Percentiles rank a stretch among this genome's conserved stretches.
These are phyloP conservation scores for Rousettus madagascariensis DNA, from an alignment of 2,797 vertebrate species.

Conservation along the genomic window DNA sequence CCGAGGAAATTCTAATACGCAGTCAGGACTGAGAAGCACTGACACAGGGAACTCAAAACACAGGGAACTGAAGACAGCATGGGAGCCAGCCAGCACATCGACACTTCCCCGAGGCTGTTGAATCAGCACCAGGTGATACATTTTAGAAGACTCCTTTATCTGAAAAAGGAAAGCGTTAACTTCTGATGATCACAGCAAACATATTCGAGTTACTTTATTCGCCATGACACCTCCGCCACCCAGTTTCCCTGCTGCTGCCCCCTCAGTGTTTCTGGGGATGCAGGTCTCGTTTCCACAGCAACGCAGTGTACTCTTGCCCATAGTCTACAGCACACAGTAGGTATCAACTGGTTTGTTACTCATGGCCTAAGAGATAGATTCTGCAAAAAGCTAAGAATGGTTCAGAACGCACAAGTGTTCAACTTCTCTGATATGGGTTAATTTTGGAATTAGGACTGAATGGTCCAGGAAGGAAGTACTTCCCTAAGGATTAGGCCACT, in stretches of 20 bases:
- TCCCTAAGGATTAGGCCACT: constrained; percentile 62
- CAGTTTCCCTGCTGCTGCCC: not conserved
- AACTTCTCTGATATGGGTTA: not conserved
- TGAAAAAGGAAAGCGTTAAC: not conserved
- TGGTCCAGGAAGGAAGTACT: accelerated
- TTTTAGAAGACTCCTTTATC: not conserved
- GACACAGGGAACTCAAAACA: not conserved
- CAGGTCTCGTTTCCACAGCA: not conserved
- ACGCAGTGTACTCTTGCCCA: not conserved
- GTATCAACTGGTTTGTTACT: too few species aligned
- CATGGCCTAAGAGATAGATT: not conserved
- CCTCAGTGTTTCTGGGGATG: not conserved
- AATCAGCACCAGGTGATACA: not conserved
- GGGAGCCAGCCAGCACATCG: not conserved
- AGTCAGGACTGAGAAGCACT: not conserved
- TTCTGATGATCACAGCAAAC: not conserved
- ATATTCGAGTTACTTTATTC: not conserved
- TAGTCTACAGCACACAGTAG: not conserved
- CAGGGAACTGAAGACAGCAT: not conserved
- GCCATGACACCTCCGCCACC: not conserved
- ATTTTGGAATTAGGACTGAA: not conserved
- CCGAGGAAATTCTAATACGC: not conserved
- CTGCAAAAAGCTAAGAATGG: not conserved
- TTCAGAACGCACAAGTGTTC: not conserved
- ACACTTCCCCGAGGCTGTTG: not conserved